A percentile compares a stretch with the other conserved stretches of the same genome.
phyloP scores from a whole-genome alignment of 2,797 vertebrate species.

The Mormyrus proboscirostris region DNA sequence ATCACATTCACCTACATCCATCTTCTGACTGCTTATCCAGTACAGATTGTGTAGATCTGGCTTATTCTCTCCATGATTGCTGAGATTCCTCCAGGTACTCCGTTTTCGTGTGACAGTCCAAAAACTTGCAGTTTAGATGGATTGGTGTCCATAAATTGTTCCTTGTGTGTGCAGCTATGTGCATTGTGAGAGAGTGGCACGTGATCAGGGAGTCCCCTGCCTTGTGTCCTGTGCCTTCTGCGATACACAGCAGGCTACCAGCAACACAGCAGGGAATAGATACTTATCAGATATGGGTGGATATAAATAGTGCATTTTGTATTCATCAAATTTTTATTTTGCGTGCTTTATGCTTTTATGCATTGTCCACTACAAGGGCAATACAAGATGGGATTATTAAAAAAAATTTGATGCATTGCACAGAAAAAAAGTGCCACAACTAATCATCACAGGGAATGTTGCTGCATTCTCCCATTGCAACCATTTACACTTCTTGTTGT shows the following conservation, averaged over 20 bases:
- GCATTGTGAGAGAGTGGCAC: not conserved
- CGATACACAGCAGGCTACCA: not conserved
- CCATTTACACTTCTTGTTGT: not conserved
- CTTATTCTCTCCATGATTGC: not conserved
- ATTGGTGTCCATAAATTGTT: not conserved
- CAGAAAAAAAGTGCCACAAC: not conserved
- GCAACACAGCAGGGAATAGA: not conserved
- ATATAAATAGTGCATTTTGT: not conserved
- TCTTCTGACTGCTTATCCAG: not conserved
- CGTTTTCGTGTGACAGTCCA: not conserved
- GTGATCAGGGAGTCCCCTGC: not conserved
- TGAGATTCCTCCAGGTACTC: not conserved
- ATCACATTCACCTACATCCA: not conserved
- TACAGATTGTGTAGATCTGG: not conserved
- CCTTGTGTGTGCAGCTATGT: not conserved
- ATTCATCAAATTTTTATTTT: not conserved
- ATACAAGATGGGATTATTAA: not conserved
- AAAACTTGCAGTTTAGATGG: not conserved
- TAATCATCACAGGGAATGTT: not conserved
- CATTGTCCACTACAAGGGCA: not conserved
- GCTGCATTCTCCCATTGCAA: not conserved
- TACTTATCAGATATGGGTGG: not conserved
- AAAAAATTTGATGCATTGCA: not conserved
- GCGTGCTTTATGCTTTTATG: not conserved
- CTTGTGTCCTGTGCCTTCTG: not conserved